These are phyloP conservation scores for Chamaea fasciata DNA, from an alignment of 2,113 vertebrate species.

Conservation along the genomic window DNA sequence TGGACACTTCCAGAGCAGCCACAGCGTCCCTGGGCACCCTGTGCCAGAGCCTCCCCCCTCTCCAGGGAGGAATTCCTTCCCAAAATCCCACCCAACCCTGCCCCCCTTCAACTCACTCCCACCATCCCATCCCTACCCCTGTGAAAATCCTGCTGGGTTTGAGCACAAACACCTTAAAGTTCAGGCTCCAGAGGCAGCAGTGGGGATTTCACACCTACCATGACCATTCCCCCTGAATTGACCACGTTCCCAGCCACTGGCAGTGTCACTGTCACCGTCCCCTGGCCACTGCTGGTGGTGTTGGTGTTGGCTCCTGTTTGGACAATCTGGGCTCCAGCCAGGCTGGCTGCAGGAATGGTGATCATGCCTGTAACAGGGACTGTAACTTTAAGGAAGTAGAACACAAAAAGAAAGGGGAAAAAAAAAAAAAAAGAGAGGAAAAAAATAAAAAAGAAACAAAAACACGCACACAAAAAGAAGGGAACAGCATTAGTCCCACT, in stretches of 20 bases:
- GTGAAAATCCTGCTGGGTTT: background rate
- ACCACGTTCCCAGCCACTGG: conserved; percentile 96
- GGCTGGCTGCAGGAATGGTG: conserved; percentile 94
- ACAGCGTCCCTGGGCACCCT: background rate
- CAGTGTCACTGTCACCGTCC: conserved; percentile 96
- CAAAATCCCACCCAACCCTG: background rate
- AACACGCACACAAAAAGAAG: conserved; percentile 74
- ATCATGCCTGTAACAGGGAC: conserved; percentile 95
- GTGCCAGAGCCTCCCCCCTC: background rate
- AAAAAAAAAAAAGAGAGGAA: background rate
- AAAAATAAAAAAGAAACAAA: background rate
- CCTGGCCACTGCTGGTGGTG: conserved; percentile 94
- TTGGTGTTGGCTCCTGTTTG: conserved; percentile 92
- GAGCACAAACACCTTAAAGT: background rate
- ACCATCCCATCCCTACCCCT: background rate
- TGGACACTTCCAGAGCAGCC: background rate
- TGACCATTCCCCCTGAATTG: conserved; percentile 98
- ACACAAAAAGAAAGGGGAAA: conserved; percentile 17
- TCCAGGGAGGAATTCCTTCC: background rate
- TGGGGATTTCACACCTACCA: conserved; percentile 79
- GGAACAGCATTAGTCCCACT: conserved; percentile 77
- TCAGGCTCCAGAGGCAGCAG: background rate
- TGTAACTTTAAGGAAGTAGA: conserved; percentile 80
- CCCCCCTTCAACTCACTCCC: background rate
- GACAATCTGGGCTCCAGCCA: conserved; percentile 96